These are phyloP conservation scores for Rhabdomys pumilio DNA, from an alignment of 2,797 vertebrate species.

Conservation along the genomic window DNA sequence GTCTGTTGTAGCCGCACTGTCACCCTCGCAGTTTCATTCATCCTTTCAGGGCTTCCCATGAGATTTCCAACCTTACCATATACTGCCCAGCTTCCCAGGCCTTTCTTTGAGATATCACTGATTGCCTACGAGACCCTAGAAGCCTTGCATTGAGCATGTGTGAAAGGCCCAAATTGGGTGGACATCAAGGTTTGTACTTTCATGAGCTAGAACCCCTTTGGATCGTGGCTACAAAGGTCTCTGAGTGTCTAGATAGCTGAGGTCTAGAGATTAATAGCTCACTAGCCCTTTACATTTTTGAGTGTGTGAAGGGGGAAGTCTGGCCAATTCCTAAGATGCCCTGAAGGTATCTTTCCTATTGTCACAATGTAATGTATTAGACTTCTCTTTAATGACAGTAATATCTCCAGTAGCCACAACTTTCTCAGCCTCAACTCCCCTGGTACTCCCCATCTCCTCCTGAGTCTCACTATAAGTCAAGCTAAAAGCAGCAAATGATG, in stretches of 20 bases:
- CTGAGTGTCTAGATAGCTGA: neutral
- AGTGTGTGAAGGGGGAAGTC: neutral
- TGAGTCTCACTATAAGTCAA: neutral
- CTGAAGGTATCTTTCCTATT: neutral
- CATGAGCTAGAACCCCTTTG: neutral
- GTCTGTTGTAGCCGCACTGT: neutral
- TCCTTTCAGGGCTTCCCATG: neutral
- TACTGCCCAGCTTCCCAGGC: neutral
- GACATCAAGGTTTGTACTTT: neutral
- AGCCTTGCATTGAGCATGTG: neutral
- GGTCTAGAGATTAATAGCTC: neutral
- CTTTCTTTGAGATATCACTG: neutral
- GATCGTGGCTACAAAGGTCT: neutral
- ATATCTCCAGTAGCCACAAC: neutral
- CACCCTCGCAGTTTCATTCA: neutral
- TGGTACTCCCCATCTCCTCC: no score
- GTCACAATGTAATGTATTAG: neutral
- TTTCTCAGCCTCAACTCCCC: neutral
- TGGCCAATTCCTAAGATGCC: neutral
- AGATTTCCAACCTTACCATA: neutral
- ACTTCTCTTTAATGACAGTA: neutral
- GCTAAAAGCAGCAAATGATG: neutral
- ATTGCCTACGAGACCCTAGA: neutral
- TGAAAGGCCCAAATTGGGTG: neutral
- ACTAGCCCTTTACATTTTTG: neutral